Percentiles rank a stretch among this genome's conserved stretches.
These are phyloP conservation scores for Theristicus caerulescens DNA, from an alignment of 2,113 vertebrate genomes.

Conservation along the genomic window DNA sequence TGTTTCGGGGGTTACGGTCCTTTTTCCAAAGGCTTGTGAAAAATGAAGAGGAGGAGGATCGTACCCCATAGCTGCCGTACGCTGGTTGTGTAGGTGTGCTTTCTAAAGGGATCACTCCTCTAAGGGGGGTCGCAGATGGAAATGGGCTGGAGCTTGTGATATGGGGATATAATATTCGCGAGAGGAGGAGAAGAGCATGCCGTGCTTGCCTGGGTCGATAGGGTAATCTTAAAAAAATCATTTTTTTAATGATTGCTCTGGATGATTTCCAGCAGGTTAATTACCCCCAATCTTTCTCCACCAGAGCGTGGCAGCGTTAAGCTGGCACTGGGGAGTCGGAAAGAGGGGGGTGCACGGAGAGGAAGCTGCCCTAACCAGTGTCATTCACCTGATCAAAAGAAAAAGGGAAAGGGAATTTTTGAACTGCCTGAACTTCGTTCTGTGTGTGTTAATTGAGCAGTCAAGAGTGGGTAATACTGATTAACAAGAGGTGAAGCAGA, in stretches of 20 bases:
- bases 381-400: neutral
- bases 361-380: neutral
- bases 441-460: neutral
- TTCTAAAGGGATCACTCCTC: neutral
- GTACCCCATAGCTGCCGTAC: rapidly evolving
- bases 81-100: neutral
- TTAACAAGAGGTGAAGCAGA: neutral
- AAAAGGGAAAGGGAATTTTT: neutral
- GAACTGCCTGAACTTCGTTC: neutral
- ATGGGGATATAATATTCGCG: rapidly evolving
- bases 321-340: neutral
- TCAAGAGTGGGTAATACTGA: neutral
- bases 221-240: neutral
- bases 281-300: neutral
- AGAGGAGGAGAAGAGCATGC: neutral
- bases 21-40: neutral
- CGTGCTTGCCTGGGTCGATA: neutral
- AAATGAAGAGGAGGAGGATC: neutral
- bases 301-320: neutral
- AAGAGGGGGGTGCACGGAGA: rapidly evolving
- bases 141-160: neutral
- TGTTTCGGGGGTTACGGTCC: neutral
- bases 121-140: neutral
- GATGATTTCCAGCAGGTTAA: constrained; percentile 30
- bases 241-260: neutral